Evolutionary conservation across 1,140 invertebrate species (phyloP).

Genomic region (Cydia strobilella): DNA sequence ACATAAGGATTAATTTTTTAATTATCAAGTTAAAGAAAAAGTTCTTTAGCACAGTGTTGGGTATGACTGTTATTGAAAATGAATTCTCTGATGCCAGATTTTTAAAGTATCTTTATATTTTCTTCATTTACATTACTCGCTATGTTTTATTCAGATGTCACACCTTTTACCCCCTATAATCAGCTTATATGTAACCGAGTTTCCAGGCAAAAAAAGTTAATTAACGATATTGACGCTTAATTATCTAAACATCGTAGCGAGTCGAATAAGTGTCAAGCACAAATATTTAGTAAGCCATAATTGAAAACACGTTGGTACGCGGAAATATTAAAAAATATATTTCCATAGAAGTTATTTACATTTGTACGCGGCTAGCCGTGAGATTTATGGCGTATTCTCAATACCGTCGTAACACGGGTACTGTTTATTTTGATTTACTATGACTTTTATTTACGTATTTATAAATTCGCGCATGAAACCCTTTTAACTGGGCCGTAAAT

Average conservation of each 20-base stretch:
- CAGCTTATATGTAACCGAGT: too few relatives aligned
- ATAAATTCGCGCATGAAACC: constrained; percentile 6
- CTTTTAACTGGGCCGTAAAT: constrained; percentile 37
- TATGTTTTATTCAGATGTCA: too few relatives aligned
- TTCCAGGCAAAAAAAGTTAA: not conserved
- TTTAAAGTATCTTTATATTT: too few relatives aligned
- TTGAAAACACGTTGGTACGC: not conserved
- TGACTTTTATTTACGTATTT: not conserved
- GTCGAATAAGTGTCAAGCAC: not conserved
- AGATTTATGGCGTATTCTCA: constrained; percentile 25
- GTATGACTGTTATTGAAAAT: too few relatives aligned
- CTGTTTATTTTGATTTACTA: constrained; percentile 31
- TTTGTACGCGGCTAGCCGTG: not conserved
- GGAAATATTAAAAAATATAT: constrained; percentile 28
- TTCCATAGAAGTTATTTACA: constrained; percentile 12
- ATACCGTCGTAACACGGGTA: constrained; percentile 18
- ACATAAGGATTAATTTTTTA: not conserved
- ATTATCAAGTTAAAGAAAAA: too few relatives aligned
- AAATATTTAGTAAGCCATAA: not conserved
- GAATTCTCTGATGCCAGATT: too few relatives aligned
- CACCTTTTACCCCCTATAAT: too few relatives aligned
- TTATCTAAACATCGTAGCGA: too few relatives aligned
- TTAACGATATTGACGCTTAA: not conserved
- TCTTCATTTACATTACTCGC: too few relatives aligned
- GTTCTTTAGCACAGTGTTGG: too few relatives aligned